Evolutionary conservation across 2,797 vertebrate genomes (phyloP).

Genomic region (Capromys pilorides): DNA sequence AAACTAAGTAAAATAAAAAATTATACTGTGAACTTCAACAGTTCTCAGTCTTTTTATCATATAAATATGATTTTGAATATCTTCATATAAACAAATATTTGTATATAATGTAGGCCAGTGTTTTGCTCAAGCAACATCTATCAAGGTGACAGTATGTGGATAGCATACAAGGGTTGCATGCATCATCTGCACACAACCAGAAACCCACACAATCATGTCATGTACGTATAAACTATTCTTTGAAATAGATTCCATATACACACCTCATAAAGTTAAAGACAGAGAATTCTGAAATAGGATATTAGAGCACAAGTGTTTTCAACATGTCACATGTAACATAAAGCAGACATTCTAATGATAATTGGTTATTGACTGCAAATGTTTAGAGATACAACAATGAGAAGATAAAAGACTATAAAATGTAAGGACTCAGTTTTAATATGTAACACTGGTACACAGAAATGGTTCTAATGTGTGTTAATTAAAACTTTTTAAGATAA

Average conservation of each 20-base stretch:
- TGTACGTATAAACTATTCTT: not conserved
- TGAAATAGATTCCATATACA: conserved; percentile 4
- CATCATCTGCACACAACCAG: not conserved
- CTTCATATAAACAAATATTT: not conserved
- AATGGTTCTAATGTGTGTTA: conserved; percentile 74
- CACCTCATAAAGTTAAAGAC: conserved; percentile 38
- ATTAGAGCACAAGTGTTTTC: conserved; percentile 9
- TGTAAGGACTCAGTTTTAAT: conserved; percentile 77
- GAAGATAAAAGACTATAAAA: conserved; percentile 76
- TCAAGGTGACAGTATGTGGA: not conserved
- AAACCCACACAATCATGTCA: not conserved
- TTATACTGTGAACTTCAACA: conserved; percentile 4
- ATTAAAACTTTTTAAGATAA: conserved; percentile 75
- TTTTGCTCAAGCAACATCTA: not conserved
- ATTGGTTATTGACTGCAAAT: conserved; percentile 70
- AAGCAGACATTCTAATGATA: conserved; percentile 49
- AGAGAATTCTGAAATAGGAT: not conserved
- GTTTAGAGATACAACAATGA: conserved; percentile 65
- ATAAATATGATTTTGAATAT: not conserved
- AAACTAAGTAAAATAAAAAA: no score
- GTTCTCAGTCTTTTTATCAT: not conserved
- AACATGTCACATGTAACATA: not conserved
- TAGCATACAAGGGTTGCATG: not conserved
- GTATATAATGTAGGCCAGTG: not conserved
- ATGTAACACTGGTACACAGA: conserved; percentile 73